Percentiles rank a stretch among this genome's conserved stretches.
phyloP scores from a whole-genome alignment of 2,888 invertebrate genomes.

The Himalopsyche tibetana region DNA sequence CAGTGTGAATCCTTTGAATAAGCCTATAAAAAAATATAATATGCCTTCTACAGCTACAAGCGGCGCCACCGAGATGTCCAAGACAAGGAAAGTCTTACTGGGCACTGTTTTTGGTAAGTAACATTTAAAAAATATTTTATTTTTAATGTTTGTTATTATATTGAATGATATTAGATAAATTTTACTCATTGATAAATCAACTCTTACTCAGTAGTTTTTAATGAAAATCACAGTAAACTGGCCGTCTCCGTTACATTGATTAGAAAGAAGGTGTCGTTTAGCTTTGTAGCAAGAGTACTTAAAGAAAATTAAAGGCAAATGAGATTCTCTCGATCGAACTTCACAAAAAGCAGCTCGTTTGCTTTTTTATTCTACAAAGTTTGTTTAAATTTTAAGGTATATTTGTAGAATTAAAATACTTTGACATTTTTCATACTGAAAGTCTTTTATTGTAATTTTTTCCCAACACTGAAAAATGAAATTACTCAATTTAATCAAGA shows the following conservation, averaged over 20 bases:
- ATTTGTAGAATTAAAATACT: too few relatives aligned
- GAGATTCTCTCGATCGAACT: background rate
- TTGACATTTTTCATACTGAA: too few relatives aligned
- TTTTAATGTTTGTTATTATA: constrained; percentile 52
- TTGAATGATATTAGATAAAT: too few relatives aligned
- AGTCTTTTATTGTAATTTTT: too few relatives aligned
- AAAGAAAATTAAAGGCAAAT: constrained; percentile 10
- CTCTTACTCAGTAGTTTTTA: background rate
- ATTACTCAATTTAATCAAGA: too few relatives aligned
- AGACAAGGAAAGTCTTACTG: constrained; percentile 87
- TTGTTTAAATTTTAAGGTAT: background rate
- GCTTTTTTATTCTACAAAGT: background rate
- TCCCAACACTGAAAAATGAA: too few relatives aligned
- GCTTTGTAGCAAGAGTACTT: too few relatives aligned
- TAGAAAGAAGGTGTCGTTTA: background rate
- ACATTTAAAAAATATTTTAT: too few relatives aligned
- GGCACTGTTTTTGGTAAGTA: constrained; percentile 87
- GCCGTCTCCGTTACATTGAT: background rate
- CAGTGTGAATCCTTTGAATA: constrained; percentile 90
- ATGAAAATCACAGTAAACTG: constrained; percentile 17
- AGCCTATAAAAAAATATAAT: constrained; percentile 87
- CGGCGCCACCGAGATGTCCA: constrained; percentile 88
- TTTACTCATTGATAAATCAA: too few relatives aligned
- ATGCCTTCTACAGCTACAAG: constrained; percentile 83
- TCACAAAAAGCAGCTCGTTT: background rate